Evolutionary conservation across 1,140 invertebrate genomes (phyloP).

Genomic region (Aphelenchoides fujianensis): DNA sequence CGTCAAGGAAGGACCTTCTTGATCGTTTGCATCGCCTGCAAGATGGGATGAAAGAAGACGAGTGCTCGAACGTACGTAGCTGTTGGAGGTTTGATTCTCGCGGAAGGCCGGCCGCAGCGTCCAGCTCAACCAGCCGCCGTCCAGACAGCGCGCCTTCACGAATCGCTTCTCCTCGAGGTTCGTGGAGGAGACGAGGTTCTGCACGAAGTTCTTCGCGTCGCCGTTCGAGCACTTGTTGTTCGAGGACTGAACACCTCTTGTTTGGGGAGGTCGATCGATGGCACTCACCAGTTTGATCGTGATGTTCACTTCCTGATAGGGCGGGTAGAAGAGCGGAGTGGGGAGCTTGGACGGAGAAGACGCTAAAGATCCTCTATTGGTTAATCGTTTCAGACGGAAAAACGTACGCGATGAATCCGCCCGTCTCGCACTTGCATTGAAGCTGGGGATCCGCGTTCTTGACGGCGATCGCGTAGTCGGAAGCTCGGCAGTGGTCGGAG

Average conservation of each 20-base stretch:
- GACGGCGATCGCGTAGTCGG: not conserved
- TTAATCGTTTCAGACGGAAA: not conserved
- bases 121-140: not conserved
- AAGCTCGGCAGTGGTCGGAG: not conserved
- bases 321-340: not conserved
- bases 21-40: conserved; percentile 35
- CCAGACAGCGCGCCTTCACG: not conserved
- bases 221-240: not conserved
- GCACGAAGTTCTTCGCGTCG: not conserved
- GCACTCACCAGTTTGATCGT: conserved; percentile 6
- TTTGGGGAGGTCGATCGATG: not conserved
- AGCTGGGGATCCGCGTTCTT: not conserved
- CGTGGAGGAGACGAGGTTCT: not conserved
- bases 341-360: not conserved
- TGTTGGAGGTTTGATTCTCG: conserved; percentile 24
- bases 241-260: not conserved
- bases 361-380: not conserved
- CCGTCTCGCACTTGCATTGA: conserved; percentile 5
- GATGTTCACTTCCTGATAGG: conserved; percentile 12
- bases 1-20: conserved; percentile 14
- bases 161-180: conserved; percentile 8
- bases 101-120: conserved; percentile 25
- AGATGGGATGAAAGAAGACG: conserved; percentile 23
- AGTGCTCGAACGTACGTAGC: too few species aligned
- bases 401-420: conserved; percentile 12